Conservation (phyloP, 2,888 invertebrate species). For the Ornithoptera priamus region DNA sequence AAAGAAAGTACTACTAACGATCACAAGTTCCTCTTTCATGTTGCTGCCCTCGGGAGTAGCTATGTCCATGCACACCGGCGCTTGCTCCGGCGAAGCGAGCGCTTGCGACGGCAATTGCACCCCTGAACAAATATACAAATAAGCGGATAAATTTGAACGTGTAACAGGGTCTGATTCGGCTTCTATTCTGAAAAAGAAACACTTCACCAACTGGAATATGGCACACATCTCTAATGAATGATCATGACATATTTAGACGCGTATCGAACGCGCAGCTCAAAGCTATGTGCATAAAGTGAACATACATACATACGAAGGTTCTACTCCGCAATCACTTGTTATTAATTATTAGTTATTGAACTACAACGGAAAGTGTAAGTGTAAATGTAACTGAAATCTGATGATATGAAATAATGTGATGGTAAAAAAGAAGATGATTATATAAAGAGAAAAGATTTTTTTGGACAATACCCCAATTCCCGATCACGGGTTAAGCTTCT, state of each 20-base stretch:
- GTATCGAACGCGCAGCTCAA: neutral
- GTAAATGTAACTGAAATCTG: neutral
- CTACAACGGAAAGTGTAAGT: neutral
- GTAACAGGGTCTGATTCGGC: conserved; percentile 29
- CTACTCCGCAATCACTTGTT: neutral
- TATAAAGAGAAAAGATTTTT: no score
- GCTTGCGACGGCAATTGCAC: conserved; percentile 36
- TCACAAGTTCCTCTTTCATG: conserved; percentile 46
- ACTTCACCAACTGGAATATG: neutral
- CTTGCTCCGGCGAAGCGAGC: conserved; percentile 38
- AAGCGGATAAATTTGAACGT: conserved; percentile 46
- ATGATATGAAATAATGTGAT: neutral
- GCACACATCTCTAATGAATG: no score
- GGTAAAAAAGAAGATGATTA: no score
- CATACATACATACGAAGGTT: neutral
- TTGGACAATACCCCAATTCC: no score
- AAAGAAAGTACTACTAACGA: conserved; percentile 3
- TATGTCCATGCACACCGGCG: conserved; percentile 46
- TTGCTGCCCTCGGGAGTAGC: conserved; percentile 35
- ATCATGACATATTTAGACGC: neutral
- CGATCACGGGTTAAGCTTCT: conserved; percentile 15
- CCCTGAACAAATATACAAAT: conserved; percentile 49
- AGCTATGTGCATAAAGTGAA: neutral
- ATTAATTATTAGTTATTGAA: neutral
- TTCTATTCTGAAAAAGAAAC: conserved; percentile 46